These are phyloP conservation scores for Psettodes erumei DNA, from an alignment of 2,113 vertebrate species.

Conservation along the genomic window DNA sequence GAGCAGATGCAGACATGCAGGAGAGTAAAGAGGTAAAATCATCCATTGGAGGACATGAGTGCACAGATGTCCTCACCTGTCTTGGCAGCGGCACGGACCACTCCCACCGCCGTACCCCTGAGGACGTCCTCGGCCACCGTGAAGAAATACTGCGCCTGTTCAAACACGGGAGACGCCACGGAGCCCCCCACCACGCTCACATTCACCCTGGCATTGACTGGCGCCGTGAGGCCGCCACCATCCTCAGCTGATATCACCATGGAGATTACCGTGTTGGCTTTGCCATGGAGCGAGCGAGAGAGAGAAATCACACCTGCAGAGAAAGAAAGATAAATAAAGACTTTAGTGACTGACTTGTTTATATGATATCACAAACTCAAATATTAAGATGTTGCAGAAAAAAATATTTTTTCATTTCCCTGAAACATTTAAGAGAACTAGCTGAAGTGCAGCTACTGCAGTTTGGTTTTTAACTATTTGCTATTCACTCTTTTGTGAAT, in stretches of 20 bases:
- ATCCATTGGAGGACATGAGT: background rate
- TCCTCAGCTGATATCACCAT: conserved; percentile 92
- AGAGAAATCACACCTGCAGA: conserved; percentile 90
- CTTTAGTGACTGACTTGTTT: background rate
- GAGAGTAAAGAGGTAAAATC: background rate
- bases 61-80: conserved; percentile 67
- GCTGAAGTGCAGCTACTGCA: background rate
- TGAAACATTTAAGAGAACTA: background rate
- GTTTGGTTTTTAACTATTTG: background rate
- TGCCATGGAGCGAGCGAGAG: conserved; percentile 89
- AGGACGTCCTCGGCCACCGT: conserved; percentile 88
- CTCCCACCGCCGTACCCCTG: conserved; percentile 88
- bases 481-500: background rate
- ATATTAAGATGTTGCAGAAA: background rate
- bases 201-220: conserved; percentile 89
- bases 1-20: background rate
- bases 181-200: conserved; percentile 93
- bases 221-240: conserved; percentile 88
- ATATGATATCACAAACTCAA: background rate
- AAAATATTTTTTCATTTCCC: background rate
- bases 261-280: conserved; percentile 91
- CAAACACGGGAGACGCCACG: conserved; percentile 89
- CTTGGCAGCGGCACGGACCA: conserved; percentile 85
- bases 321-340: background rate
- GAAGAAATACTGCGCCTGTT: conserved; percentile 95